These are phyloP conservation scores for Perca flavescens DNA, from an alignment of 2,113 vertebrate genomes.

Conservation along the genomic window DNA sequence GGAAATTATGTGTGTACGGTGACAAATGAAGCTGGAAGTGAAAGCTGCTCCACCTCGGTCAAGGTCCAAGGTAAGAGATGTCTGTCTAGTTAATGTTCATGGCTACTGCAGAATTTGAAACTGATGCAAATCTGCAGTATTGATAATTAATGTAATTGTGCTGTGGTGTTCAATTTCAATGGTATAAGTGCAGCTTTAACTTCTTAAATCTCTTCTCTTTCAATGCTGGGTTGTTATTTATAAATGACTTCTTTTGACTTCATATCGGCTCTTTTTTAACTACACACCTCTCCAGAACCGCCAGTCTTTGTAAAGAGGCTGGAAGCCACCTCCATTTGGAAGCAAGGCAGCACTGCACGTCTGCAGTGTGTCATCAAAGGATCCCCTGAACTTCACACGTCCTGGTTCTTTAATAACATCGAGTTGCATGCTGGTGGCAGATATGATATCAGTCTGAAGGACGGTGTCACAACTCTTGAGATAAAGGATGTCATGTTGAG, in stretches of 20 bases:
- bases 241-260: constrained; percentile 30
- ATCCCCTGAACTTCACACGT: constrained; percentile 90
- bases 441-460: constrained; percentile 83
- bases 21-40: constrained; percentile 90
- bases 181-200: neutral
- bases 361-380: constrained; percentile 92
- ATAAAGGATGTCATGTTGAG: constrained; percentile 85
- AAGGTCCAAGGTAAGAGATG: constrained; percentile 92
- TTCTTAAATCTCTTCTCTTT: constrained; percentile 29
- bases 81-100: constrained; percentile 40
- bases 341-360: constrained; percentile 86
- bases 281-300: constrained; percentile 85
- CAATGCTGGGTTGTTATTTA: constrained; percentile 26
- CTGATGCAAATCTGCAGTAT: constrained; percentile 43
- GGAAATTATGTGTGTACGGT: constrained; percentile 89
- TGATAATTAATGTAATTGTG: constrained; percentile 34
- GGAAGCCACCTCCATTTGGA: constrained; percentile 90
- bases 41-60: constrained; percentile 84
- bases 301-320: constrained; percentile 88
- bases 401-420: constrained; percentile 92
- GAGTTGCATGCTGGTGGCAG: constrained; percentile 87
- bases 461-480: constrained; percentile 87
- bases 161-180: constrained; percentile 14
- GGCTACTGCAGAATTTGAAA: constrained; percentile 48
- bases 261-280: constrained; percentile 31